Evolutionary conservation across 2,888 invertebrate genomes (phyloP), one percentile per base, ranked within the genome.

Genomic region (Tetrapedia diversipes): DNA sequence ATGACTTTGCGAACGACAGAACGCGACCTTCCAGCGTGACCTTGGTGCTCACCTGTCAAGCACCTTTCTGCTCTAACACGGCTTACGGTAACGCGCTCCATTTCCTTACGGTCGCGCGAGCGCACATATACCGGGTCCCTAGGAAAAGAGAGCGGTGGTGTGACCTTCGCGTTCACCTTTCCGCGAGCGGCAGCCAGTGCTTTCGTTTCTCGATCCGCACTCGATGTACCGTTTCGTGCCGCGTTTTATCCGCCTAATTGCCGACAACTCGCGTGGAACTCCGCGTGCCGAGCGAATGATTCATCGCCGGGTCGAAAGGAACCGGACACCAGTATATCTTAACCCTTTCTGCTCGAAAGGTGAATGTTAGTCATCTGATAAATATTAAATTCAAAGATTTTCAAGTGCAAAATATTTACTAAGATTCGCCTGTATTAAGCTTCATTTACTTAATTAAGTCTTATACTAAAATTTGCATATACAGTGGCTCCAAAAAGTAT

Each of bases 1-100:
- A 59, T 51, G 39, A 41, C 41, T 68, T 53, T 6, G 37, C 43
- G 22, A 43, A 11, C 41, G 37, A 47, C 27, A 29, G 47, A 19
- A 57, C 51, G 39, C 77, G 82, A 84, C 84, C 84, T 83, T 84
- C 80, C 49, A 43, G 32, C 60, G 64, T 71, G 77, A 84, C 84
- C 82, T 84, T 82, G 84, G 66, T 80, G 74, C 68, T 82, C 84
- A 84, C 84, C 84, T 84, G 84, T 82, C 80, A 80, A 84, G 82
- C 79, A 74, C 71, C 74, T 78, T 72, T 78, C 77, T 69, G 77
- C 72, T 77, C 66, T 45, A 77, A 71, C 80, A 59, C 77, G 74
- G 74, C 76, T 82, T 84, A 84, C 84, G 80, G 86, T 83, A 85
- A 82, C 79, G 80, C 79, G 86, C 84, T 86, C 87, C 81, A 87